Base-by-base conservation (phyloP, 2,888 invertebrate species). In the Globia sparganii region DNA sequence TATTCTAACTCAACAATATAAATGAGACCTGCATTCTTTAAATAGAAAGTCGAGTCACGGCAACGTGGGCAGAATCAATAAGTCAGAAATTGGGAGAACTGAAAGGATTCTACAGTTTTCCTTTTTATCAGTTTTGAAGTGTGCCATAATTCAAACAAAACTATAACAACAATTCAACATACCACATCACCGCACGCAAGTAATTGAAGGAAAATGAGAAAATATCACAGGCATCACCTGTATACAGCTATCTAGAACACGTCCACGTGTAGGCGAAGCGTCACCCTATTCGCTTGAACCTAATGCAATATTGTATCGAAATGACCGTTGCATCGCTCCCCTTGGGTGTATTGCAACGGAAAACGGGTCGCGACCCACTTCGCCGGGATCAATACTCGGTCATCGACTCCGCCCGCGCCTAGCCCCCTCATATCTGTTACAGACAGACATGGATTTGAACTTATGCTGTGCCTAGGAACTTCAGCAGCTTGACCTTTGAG, bases 321-420 rank as follows among this genome's bases (percentile, higher is more conserved):
- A 88, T 88, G 90, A 90, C 90, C 90, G 91, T 81, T 95, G 94
- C 94, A 95, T 87, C 87, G 88, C 89, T 90, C 87, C 91, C 89
- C 86, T 83, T 84, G 91, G 86, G 91, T 91, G 91, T 92, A 93
- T 92, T 96, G 96, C 96, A 96, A 92, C 94, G 93, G 92, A 93
- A 95, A 96, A 92, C 94, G 89, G 96, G 96, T 94, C 96, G 93
- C 93, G 96, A 96, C 96, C 97, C 93, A 97, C 95, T 94, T 96
- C 91, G 91, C 87, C 89, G 88, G 93, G 96, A 96, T 96, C 96
- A 95, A 96, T 96, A 96, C 96, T 94, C 95, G 96, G 96, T 96
- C 96, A 96, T 95, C 96, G 96, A 96, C 96, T 94, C 90, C 90
- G 90, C 92, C 93, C 92, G 94, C 94, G 91, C 92, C 91, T 88